Evolutionary conservation across 2,113 vertebrate genomes (phyloP).

Genomic region (Prochilodus magdalenae): DNA sequence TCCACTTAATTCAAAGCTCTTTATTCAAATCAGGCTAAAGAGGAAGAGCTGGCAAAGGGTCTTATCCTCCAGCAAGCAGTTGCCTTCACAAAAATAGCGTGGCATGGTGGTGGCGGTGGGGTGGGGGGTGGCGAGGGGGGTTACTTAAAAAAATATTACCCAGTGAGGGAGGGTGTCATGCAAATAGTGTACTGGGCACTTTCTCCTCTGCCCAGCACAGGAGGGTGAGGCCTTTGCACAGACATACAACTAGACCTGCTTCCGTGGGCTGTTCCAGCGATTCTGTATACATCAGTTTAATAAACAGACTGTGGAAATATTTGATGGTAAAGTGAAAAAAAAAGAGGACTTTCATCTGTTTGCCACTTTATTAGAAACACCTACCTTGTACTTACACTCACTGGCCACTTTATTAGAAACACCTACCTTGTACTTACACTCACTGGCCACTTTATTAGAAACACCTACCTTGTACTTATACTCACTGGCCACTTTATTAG

Average conservation of each 20-base stretch:
- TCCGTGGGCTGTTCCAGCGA: background rate
- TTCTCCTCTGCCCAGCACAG: conserved; percentile 70
- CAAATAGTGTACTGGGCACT: conserved; percentile 78
- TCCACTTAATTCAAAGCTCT: conserved; percentile 83
- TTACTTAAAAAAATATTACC: conserved; percentile 64
- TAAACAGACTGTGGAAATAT: no score
- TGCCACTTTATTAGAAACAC: no score
- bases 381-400: no score
- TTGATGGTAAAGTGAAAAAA: no score
- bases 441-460: no score
- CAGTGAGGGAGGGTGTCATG: conserved; percentile 65
- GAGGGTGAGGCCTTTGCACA: conserved; percentile 66
- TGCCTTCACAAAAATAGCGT: conserved; percentile 75
- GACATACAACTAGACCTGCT: conserved; percentile 56
- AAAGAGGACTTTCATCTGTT: no score
- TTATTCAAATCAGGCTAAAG: conserved; percentile 81
- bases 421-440: no score
- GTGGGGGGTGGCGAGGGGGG: conserved; percentile 41
- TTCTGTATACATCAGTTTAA: background rate
- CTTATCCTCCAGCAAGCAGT: conserved; percentile 77
- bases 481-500: no score
- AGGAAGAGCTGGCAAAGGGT: conserved; percentile 68
- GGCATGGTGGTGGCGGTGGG: no score
- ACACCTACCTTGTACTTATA: no score
- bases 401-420: no score